phyloP scores from a whole-genome alignment of 1,140 invertebrate species.

The Zaprionus inermis region DNA sequence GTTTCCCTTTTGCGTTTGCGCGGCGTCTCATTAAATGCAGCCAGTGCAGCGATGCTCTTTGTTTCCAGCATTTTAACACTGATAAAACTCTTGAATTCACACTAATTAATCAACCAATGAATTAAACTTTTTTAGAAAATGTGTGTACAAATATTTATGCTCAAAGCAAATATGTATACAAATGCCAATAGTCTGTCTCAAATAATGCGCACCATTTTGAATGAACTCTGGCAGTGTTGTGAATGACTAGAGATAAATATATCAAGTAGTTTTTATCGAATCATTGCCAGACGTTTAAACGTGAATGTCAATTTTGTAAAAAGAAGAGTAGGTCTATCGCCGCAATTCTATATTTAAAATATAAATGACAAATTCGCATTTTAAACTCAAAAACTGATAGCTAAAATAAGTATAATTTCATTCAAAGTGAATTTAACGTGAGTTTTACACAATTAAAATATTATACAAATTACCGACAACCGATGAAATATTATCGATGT shows the following conservation, averaged over 20 bases:
- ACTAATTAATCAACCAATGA: not conserved
- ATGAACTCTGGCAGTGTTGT: constrained; percentile 16
- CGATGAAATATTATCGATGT: not conserved
- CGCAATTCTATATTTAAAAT: not conserved
- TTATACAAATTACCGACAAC: not conserved
- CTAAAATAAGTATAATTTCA: not conserved
- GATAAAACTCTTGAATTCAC: not conserved
- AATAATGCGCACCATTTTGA: constrained; percentile 42
- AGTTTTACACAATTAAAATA: too few relatives aligned
- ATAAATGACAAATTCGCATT: not conserved
- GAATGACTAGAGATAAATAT: not conserved
- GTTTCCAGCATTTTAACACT: constrained; percentile 59
- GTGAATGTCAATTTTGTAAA: constrained; percentile 15
- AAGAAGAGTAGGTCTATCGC: not conserved
- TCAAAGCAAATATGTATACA: constrained; percentile 25
- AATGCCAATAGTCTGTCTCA: constrained; percentile 31
- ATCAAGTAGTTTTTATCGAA: not conserved
- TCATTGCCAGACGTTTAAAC: too few relatives aligned
- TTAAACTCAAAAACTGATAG: too few relatives aligned
- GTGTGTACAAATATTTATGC: not conserved
- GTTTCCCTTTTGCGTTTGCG: constrained; percentile 78
- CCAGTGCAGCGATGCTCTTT: constrained; percentile 67
- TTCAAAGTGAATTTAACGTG: not conserved
- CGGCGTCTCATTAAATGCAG: constrained; percentile 62
- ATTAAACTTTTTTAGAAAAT: not conserved